Conservation (phyloP, 2,113 vertebrate genomes). For the Sus scrofa region DNA sequence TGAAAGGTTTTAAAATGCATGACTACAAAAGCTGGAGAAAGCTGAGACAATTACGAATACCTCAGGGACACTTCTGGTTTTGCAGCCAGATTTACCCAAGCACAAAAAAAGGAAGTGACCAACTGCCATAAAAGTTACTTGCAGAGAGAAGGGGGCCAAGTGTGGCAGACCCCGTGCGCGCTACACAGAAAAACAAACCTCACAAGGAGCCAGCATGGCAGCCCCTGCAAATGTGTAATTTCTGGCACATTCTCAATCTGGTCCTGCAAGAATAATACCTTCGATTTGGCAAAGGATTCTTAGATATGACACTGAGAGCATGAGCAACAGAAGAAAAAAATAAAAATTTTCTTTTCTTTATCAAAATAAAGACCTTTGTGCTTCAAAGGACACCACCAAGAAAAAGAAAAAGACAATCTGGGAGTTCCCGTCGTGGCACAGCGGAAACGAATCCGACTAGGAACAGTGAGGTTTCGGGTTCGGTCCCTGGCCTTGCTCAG, state of each 20-base stretch:
- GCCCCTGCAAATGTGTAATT: background rate
- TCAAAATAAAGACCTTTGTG: constrained; percentile 17
- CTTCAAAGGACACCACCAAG: background rate
- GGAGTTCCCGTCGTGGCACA: too few species aligned
- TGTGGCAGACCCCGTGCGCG: background rate
- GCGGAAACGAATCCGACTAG: too few species aligned
- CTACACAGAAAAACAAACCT: background rate
- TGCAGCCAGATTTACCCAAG: background rate
- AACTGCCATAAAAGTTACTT: background rate
- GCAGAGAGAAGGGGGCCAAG: background rate
- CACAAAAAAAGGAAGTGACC: background rate
- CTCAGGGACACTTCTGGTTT: background rate
- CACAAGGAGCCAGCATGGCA: background rate
- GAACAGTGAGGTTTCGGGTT: too few species aligned
- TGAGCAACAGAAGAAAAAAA: background rate
- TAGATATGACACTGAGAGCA: background rate
- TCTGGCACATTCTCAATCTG: background rate
- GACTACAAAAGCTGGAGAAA: background rate
- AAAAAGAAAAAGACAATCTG: too few species aligned
- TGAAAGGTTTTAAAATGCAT: constrained; percentile 10
- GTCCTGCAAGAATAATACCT: background rate
- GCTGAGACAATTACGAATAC: background rate
- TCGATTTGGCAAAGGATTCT: background rate
- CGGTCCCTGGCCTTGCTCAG: too few species aligned
- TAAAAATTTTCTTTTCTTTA: background rate